These are phyloP conservation scores for Pseudolycoriella hygida DNA, from an alignment of 2,888 invertebrate species.

Conservation along the genomic window DNA sequence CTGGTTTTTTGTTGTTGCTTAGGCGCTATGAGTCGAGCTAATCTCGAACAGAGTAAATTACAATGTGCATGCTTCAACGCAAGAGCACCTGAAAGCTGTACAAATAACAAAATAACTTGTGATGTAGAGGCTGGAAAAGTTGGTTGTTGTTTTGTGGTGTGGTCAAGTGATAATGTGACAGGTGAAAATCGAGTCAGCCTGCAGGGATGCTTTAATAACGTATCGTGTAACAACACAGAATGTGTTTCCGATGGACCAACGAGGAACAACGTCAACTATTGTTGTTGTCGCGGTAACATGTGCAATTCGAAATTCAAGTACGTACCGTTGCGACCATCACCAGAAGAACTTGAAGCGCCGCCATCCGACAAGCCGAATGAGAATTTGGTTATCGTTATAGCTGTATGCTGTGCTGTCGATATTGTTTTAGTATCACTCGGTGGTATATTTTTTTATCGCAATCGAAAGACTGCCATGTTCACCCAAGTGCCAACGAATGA, in stretches of 20 bases:
- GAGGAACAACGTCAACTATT: conserved; percentile 55
- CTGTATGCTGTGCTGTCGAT: conserved; percentile 19
- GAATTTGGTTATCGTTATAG: conserved; percentile 17
- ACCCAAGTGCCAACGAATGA: conserved; percentile 57
- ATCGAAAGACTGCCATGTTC: conserved; percentile 51
- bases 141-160: conserved; percentile 69
- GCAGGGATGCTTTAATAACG: conserved; percentile 77
- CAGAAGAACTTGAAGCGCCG: conserved; percentile 20
- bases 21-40: too few species aligned
- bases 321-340: conserved; percentile 45
- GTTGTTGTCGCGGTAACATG: conserved; percentile 70
- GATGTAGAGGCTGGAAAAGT: conserved; percentile 49
- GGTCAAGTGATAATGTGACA: conserved; percentile 45
- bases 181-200: conserved; percentile 36
- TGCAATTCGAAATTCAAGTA: conserved; percentile 69
- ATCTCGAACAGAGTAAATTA: too few species aligned
- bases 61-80: conserved; percentile 23
- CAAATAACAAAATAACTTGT: conserved; percentile 40
- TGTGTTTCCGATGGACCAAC: conserved; percentile 45
- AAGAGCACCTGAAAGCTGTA: conserved; percentile 15
- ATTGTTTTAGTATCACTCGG: conserved; percentile 26
- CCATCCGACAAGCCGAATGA: conserved; percentile 22
- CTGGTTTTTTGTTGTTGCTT: too few species aligned
- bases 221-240: conserved; percentile 56
- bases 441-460: conserved; percentile 44